Conservation (phyloP, 35 echinoderm and acorn worm genomes). For the Heliocidaris tuberculata region DNA sequence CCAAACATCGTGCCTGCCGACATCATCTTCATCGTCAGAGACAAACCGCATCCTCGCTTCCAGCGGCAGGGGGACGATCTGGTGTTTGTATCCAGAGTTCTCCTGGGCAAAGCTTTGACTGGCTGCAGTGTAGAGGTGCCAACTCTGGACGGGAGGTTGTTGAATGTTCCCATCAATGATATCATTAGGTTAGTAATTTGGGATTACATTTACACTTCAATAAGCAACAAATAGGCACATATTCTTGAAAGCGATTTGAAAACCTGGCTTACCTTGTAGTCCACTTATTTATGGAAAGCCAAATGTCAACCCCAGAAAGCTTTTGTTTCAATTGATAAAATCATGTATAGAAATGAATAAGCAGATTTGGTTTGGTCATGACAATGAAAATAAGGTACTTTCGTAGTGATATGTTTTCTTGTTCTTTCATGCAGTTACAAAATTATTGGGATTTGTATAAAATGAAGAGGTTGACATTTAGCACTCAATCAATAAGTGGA, state of each 20-base stretch:
- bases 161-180: constrained; percentile 98
- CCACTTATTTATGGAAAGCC: not conserved
- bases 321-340: too few species aligned
- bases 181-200: constrained; percentile 77
- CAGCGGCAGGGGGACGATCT: constrained; percentile 80
- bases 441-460: not conserved
- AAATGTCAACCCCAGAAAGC: too few species aligned
- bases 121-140: constrained; percentile 97
- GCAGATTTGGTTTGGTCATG: too few species aligned
- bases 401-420: too few species aligned
- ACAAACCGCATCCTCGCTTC: constrained; percentile 93
- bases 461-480: not conserved
- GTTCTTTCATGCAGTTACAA: too few species aligned
- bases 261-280: too few species aligned
- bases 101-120: constrained; percentile 95
- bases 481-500: too few species aligned
- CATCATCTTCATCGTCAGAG: constrained; percentile 91
- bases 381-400: too few species aligned
- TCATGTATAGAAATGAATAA: too few species aligned
- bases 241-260: too few species aligned
- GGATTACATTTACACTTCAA: not conserved
- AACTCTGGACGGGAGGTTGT: constrained; percentile 89
- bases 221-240: not conserved
- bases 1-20: constrained; percentile 97
- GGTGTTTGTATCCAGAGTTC: constrained; percentile 83